Conservation (phyloP, 2,797 vertebrate genomes). For the Sebastes itinus region DNA sequence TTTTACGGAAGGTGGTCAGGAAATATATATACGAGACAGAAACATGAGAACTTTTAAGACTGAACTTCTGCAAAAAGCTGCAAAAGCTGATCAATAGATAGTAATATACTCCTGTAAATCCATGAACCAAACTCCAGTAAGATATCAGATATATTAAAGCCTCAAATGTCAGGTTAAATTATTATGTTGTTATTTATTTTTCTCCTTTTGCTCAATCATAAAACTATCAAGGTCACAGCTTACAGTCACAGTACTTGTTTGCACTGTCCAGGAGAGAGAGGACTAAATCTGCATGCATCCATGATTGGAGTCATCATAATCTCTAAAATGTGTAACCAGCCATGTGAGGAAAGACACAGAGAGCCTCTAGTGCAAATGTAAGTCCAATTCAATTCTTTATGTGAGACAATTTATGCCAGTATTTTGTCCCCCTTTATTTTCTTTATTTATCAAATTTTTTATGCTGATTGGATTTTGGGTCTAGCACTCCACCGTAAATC, state of each 20-base stretch:
- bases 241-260: neutral
- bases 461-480: no score
- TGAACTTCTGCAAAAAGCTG: neutral
- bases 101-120: neutral
- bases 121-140: neutral
- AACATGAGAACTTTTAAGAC: neutral
- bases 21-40: neutral
- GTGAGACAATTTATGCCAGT: no score
- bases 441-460: no score
- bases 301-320: neutral
- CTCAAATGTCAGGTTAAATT: neutral
- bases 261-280: neutral
- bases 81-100: neutral
- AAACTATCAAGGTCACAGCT: neutral
- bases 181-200: neutral
- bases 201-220: neutral
- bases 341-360: neutral
- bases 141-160: neutral
- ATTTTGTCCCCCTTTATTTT: no score
- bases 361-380: neutral
- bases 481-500: no score
- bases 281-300: neutral
- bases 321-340: neutral
- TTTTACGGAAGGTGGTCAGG: neutral
- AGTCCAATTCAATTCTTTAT: neutral